Base-by-base conservation (phyloP, 2,888 invertebrate species). In the Torymus texanus region DNA sequence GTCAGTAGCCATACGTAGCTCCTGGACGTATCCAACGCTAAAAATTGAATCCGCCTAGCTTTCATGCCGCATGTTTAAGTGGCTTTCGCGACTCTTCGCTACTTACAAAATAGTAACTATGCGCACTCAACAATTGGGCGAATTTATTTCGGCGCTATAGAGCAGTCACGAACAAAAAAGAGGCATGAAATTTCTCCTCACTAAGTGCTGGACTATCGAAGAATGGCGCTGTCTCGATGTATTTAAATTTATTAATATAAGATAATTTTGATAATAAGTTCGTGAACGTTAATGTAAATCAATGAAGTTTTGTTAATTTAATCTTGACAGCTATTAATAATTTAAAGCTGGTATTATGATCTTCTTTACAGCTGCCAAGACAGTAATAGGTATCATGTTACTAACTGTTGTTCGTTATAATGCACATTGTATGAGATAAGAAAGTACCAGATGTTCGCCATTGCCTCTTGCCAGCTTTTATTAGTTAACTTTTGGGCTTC, bases 351-450 rank as follows among this genome's bases (percentile, higher is more conserved):
- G 41, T 8, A 41, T 41, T 41, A 41, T 8, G 41, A 41, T 41
- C 41, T 8, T 41, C 8, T 41, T 41, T 41, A 8, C 41, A 0
- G 41, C 41, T 8, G 41, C 8, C 41, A 41, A 5, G 41, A 8
- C 8, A 41, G 41, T 41, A 41, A 41, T 41, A 41, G 8, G 8
- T 29, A 8, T 62, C 24, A 41, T 16, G n/a, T n/a, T 63, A n/a
- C 11, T 65, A 63, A 73, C 73, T 41, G 56, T 73, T 73, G 56
- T 73, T 65, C 41, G 29, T 65, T 56, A 24, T 73, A 73, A 65
- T 21, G 41, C 56, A 73, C 29, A 41, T 56, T 24, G 18, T 56
- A 56, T 24, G 51, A 55, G 67, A 67, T 67, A 53, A 67, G 53
- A 21, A 53, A 50, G 24, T 24, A n/a, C 41, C 67, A 67, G 67